Conservation (phyloP, 2,888 invertebrate species). For the Bombyx huttoni region DNA sequence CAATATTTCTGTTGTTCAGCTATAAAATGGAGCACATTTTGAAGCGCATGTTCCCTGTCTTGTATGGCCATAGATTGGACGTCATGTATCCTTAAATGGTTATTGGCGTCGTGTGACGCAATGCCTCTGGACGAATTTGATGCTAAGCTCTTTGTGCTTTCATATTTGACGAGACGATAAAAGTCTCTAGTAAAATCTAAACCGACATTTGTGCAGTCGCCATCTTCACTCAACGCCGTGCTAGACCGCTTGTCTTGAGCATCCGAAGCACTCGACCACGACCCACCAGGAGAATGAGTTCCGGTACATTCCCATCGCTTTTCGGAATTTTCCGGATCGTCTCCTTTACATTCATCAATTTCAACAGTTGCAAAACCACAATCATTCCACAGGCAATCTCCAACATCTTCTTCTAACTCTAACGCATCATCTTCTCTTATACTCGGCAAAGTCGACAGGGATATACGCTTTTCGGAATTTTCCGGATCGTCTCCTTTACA, state of each 20-base stretch:
- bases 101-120: conserved; percentile 67
- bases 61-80: conserved; percentile 62
- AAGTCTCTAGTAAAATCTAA: conserved; percentile 85
- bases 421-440: conserved; percentile 81
- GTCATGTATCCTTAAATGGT: conserved; percentile 55
- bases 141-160: conserved; percentile 84
- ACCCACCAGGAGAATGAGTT: conserved; percentile 73
- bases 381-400: conserved; percentile 82
- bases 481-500: conserved; percentile 68
- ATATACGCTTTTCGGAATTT: conserved; percentile 71
- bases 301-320: conserved; percentile 77
- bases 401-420: conserved; percentile 81
- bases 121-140: conserved; percentile 80
- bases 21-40: conserved; percentile 81
- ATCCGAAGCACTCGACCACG: conserved; percentile 72
- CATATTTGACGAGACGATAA: conserved; percentile 85
- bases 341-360: conserved; percentile 76
- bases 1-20: conserved; percentile 84
- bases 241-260: conserved; percentile 80
- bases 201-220: conserved; percentile 78
- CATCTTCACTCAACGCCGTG: conserved; percentile 78
- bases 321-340: conserved; percentile 56
- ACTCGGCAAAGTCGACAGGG: conserved; percentile 76
- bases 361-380: conserved; percentile 79
- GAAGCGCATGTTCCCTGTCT: conserved; percentile 79